Percentiles rank a stretch among this genome's conserved stretches.
These are phyloP conservation scores for Labeo calbasu DNA, from an alignment of 2,797 vertebrate genomes.

Conservation along the genomic window DNA sequence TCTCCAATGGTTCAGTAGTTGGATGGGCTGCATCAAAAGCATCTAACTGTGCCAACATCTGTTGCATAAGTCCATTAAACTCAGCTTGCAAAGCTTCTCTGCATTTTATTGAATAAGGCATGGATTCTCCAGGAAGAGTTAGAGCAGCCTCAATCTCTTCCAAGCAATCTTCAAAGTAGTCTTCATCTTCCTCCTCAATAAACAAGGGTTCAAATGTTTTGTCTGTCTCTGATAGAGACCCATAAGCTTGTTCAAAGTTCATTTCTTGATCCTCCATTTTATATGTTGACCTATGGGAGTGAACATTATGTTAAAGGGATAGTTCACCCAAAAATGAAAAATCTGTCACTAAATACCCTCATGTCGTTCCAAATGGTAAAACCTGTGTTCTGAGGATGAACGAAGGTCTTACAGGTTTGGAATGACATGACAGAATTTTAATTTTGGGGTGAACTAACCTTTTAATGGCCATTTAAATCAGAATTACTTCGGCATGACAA, in stretches of 20 bases:
- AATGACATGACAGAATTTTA: too few species aligned
- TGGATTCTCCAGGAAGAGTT: constrained; percentile 50
- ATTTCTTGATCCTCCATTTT: constrained; percentile 68
- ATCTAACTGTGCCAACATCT: constrained; percentile 60
- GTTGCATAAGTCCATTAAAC: constrained; percentile 61
- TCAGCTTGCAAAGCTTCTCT: constrained; percentile 53
- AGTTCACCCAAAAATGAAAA: too few species aligned
- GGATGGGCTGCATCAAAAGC: constrained; percentile 56
- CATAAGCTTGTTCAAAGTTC: constrained; percentile 44
- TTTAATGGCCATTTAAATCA: neutral
- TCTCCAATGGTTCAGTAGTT: constrained; percentile 43
- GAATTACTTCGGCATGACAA: neutral
- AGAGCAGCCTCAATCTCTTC: constrained; percentile 58
- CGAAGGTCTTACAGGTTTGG: too few species aligned
- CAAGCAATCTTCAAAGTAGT: constrained; percentile 55
- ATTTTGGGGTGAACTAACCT: too few species aligned
- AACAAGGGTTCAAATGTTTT: constrained; percentile 66
- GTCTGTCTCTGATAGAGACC: constrained; percentile 36
- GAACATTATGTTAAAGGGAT: neutral
- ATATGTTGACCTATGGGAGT: constrained; percentile 16
- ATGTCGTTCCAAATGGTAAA: too few species aligned
- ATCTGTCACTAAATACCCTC: too few species aligned
- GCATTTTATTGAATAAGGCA: constrained; percentile 50
- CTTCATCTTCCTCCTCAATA: constrained; percentile 70
- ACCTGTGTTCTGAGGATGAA: too few species aligned